Base-by-base conservation (phyloP, 2,888 invertebrate species). In the Cyrtodaria siliqua region DNA sequence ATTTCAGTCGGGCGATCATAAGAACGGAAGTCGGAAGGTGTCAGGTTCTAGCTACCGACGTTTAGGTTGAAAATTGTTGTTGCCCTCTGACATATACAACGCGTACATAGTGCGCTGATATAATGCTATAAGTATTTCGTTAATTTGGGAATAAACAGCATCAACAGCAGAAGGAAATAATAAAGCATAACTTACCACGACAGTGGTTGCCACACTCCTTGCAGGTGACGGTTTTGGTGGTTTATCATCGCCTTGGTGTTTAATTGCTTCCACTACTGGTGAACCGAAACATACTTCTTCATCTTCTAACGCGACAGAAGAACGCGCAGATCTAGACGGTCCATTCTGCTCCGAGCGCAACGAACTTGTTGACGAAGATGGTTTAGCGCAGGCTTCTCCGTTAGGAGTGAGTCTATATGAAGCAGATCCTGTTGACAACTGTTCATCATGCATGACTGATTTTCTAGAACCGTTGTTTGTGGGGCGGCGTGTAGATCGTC, bases 111-210 rank as follows among this genome's bases (percentile, higher is more conserved):
- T n/a, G n/a, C n/a, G n/a, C n/a, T n/a, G n/a, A n/a, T n/a, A n/a
- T n/a, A n/a, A n/a, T n/a, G n/a, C n/a, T n/a, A n/a, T n/a, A n/a
- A n/a, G n/a, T n/a, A n/a, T n/a, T n/a, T n/a, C n/a, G n/a, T n/a
- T n/a, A n/a, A n/a, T n/a, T n/a, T n/a, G n/a, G n/a, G n/a, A n/a
- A n/a, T n/a, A n/a, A n/a, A n/a, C n/a, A n/a, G n/a, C n/a, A n/a
- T n/a, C n/a, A n/a, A n/a, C n/a, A n/a, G n/a, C n/a, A n/a, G n/a
- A n/a, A n/a, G n/a, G n/a, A n/a, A n/a, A n/a, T n/a, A n/a, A n/a
- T n/a, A n/a, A n/a, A n/a, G n/a, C n/a, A 33, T 12, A 33, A 67
- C 67, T 59, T 50, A 67, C 67, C 49, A 57, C 57, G 1, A 67
- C 40, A 2, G 67, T 67, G 20, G 56, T 57, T 2, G 67, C 57